Percentiles rank a stretch among this genome's conserved stretches.
phyloP scores from a whole-genome alignment of 92 coral and sea anemone species.

The Virgularia gustaviana region DNA sequence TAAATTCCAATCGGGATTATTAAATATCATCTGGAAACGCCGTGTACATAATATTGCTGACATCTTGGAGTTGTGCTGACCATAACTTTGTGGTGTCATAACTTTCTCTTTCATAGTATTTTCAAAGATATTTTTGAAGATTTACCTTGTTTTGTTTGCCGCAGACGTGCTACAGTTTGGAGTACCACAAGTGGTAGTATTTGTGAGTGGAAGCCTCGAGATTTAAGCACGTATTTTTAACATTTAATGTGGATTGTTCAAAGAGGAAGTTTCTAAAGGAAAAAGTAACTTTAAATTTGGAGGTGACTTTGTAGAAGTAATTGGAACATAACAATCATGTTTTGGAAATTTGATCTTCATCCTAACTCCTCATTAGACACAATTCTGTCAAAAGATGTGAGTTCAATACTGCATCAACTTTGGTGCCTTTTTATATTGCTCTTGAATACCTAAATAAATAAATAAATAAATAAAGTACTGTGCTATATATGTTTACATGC shows the following conservation, averaged over 20 bases:
- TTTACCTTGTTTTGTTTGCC: not conserved
- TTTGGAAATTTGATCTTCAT: conserved; percentile 99
- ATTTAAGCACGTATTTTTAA: not conserved
- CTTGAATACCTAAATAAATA: not conserved
- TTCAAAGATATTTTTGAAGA: not conserved
- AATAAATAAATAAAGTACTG: no score
- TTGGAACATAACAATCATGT: conserved; percentile 49
- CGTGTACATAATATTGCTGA: no score
- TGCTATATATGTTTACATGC: no score
- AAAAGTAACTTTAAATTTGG: not conserved
- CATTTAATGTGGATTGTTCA: not conserved
- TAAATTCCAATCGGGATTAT: not conserved
- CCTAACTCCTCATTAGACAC: conserved; percentile 92
- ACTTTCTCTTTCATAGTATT: not conserved
- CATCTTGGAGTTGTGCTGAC: not conserved
- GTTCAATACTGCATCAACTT: not conserved
- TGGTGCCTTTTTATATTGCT: not conserved
- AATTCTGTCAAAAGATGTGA: conserved; percentile 86
- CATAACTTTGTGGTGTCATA: not conserved
- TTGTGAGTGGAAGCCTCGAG: not conserved
- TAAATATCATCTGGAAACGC: no score
- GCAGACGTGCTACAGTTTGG: not conserved
- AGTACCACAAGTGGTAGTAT: not conserved
- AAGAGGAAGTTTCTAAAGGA: not conserved
- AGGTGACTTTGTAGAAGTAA: not conserved